phyloP scores from a whole-genome alignment of 1,140 invertebrate genomes.

The Goniozus legneri region DNA sequence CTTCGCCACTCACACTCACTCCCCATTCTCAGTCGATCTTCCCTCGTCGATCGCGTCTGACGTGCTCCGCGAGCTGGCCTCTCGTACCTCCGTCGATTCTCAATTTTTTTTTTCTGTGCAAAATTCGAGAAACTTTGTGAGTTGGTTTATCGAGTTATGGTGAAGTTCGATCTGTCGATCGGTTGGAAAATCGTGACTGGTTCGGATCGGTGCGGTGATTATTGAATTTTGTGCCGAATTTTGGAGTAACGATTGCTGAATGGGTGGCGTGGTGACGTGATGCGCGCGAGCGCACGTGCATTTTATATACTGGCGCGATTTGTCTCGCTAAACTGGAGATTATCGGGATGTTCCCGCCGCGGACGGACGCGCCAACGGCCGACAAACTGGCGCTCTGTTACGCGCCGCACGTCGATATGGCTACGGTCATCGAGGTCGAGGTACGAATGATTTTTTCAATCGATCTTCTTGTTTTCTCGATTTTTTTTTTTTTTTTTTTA shows the following conservation, averaged over 20 bases:
- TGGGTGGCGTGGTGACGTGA: too few species aligned
- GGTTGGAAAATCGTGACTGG: too few species aligned
- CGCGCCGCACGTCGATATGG: conserved; percentile 53
- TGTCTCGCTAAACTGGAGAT: conserved; percentile 56
- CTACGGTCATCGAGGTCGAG: conserved; percentile 52
- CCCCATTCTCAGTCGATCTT: not conserved
- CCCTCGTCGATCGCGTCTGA: not conserved
- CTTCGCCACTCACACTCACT: not conserved
- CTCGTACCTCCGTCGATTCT: not conserved
- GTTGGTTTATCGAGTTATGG: too few species aligned
- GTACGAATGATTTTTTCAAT: conserved; percentile 29
- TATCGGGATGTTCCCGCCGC: conserved; percentile 52
- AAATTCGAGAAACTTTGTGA: too few species aligned
- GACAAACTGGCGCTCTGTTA: conserved; percentile 55
- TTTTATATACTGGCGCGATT: too few species aligned
- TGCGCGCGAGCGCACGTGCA: too few species aligned
- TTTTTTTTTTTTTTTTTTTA: conserved; percentile 10
- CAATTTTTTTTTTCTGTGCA: not conserved
- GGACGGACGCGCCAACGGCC: conserved; percentile 48
- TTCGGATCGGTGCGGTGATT: too few species aligned
- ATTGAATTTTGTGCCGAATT: too few species aligned
- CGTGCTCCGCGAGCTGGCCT: too few species aligned
- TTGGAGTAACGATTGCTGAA: too few species aligned
- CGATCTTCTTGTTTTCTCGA: conserved; percentile 6
- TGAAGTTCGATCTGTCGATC: too few species aligned